A percentile compares a stretch with the other conserved stretches of the same genome.
phyloP scores from a whole-genome alignment of 2,888 invertebrate genomes.

The Hyposoter didymator region DNA sequence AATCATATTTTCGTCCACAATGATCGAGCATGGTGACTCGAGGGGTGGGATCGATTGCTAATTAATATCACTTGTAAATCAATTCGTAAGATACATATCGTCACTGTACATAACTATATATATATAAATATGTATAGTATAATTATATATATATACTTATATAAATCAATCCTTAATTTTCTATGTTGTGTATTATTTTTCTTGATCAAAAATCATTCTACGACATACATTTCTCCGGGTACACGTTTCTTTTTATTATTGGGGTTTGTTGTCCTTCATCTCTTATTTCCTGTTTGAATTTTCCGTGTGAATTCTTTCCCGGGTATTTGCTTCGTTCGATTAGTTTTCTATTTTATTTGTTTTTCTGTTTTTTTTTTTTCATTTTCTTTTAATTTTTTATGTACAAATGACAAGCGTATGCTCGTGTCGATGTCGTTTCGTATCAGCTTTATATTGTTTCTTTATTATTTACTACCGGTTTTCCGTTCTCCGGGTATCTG shows the following conservation, averaged over 20 bases:
- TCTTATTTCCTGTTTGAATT: constrained; percentile 28
- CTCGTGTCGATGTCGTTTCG: constrained; percentile 54
- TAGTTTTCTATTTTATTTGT: neutral
- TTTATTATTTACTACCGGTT: constrained; percentile 4
- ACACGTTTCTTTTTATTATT: constrained; percentile 53
- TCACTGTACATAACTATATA: constrained; percentile 54
- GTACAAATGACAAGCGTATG: constrained; percentile 61
- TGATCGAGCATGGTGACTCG: constrained; percentile 28
- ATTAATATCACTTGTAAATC: constrained; percentile 53
- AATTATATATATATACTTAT: constrained; percentile 42
- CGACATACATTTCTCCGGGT: constrained; percentile 60
- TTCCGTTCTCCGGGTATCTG: constrained; percentile 35
- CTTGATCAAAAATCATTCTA: constrained; percentile 56
- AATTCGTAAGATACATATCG: constrained; percentile 55
- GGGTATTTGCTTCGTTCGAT: constrained; percentile 41
- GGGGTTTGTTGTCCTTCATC: neutral
- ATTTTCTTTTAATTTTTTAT: constrained; percentile 51
- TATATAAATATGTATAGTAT: constrained; percentile 36
- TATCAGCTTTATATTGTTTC: neutral
- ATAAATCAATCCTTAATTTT: constrained; percentile 17
- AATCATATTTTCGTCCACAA: constrained; percentile 7
- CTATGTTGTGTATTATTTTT: constrained; percentile 34
- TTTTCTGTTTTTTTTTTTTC: constrained; percentile 1
- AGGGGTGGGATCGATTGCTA: constrained; percentile 14
- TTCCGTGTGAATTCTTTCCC: constrained; percentile 21